These are phyloP conservation scores for Monomorium pharaonis DNA, from an alignment of 1,140 invertebrate species.

Conservation along the genomic window DNA sequence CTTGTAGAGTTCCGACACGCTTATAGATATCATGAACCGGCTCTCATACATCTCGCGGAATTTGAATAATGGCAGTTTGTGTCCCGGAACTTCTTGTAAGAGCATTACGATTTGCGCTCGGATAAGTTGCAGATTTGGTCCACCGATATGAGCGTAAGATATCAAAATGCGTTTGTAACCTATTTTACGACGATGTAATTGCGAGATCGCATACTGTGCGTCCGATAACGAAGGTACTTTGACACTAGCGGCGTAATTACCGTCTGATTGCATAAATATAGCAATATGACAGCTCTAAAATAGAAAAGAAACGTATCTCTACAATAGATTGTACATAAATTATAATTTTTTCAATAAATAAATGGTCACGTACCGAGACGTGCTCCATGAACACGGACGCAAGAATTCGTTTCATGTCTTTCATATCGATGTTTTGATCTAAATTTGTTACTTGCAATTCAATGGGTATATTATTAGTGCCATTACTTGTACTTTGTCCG, in stretches of 20 bases:
- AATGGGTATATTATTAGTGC: slow-evolving; percentile 83
- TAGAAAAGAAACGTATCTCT: background rate
- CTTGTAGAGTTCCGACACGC: slow-evolving; percentile 92
- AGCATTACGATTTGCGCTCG: slow-evolving; percentile 88
- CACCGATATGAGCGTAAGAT: slow-evolving; percentile 88
- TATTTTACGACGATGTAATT: slow-evolving; percentile 92
- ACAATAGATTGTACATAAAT: background rate
- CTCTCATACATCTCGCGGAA: slow-evolving; percentile 94
- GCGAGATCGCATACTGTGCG: slow-evolving; percentile 93
- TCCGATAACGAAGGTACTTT: slow-evolving; percentile 89
- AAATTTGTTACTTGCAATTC: slow-evolving; percentile 91
- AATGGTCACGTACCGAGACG: slow-evolving; percentile 86
- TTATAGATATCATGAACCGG: slow-evolving; percentile 91
- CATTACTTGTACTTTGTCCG: slow-evolving; percentile 68
- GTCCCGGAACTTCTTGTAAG: slow-evolving; percentile 90
- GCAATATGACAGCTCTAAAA: slow-evolving; percentile 89
- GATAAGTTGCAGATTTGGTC: slow-evolving; percentile 88
- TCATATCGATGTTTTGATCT: slow-evolving; percentile 90
- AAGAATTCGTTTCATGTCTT: slow-evolving; percentile 90
- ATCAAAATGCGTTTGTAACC: slow-evolving; percentile 94
- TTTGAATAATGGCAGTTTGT: slow-evolving; percentile 92
- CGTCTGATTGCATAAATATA: slow-evolving; percentile 89
- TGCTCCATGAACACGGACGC: slow-evolving; percentile 89
- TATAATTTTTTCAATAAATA: background rate
- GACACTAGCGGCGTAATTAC: slow-evolving; percentile 88